These are phyloP conservation scores for Leptopilina syphax DNA, from an alignment of 2,888 invertebrate species.

Conservation along the genomic window DNA sequence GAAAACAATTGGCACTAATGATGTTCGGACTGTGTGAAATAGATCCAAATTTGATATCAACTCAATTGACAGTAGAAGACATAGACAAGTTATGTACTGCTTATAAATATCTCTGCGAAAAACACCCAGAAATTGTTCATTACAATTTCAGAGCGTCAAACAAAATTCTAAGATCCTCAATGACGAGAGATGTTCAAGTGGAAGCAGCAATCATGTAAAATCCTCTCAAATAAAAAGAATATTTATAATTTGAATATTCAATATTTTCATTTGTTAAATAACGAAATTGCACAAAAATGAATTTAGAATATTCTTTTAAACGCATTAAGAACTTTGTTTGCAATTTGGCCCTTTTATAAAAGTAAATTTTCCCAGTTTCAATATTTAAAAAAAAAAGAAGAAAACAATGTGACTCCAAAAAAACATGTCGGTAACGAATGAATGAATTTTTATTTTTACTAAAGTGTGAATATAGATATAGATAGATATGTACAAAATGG, in stretches of 20 bases:
- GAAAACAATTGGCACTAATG: conserved; percentile 82
- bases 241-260: background rate
- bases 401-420: conserved; percentile 7
- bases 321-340: no score
- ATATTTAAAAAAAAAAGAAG: conserved; percentile 14
- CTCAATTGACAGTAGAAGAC: conserved; percentile 87
- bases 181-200: conserved; percentile 51
- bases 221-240: background rate
- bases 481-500: conserved; percentile 60
- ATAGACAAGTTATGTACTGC: conserved; percentile 87
- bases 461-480: background rate
- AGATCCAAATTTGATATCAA: conserved; percentile 84
- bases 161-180: conserved; percentile 55
- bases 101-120: conserved; percentile 85
- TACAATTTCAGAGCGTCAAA: conserved; percentile 84
- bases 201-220: conserved; percentile 31
- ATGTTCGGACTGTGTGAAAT: conserved; percentile 86
- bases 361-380: no score
- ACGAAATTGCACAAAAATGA: background rate
- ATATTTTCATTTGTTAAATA: background rate
- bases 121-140: conserved; percentile 81
- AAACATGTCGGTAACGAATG: background rate
- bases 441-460: conserved; percentile 50
- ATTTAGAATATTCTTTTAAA: no score
- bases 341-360: no score